These are phyloP conservation scores for Fratercula arctica DNA, from an alignment of 2,797 vertebrate genomes.

Conservation along the genomic window DNA sequence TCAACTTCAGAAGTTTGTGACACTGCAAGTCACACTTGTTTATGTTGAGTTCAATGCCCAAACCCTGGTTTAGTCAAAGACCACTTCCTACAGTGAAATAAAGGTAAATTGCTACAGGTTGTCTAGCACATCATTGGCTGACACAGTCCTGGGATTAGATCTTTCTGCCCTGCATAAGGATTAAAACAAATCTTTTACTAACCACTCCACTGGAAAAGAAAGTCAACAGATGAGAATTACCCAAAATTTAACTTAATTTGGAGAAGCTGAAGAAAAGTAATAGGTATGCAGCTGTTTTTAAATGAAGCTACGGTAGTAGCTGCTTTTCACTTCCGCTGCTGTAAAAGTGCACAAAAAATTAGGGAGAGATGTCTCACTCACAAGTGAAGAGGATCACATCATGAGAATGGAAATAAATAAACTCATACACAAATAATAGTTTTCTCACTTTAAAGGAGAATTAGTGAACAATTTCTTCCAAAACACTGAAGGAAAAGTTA, in stretches of 20 bases:
- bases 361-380: background rate
- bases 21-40: background rate
- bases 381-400: background rate
- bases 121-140: background rate
- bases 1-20: background rate
- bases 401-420: background rate
- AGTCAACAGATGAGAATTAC: background rate
- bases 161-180: background rate
- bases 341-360: background rate
- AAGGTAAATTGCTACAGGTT: background rate
- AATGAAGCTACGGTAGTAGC: background rate
- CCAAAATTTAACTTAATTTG: background rate
- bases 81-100: background rate
- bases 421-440: background rate
- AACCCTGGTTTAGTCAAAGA: background rate
- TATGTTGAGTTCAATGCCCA: background rate
- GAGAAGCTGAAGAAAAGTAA: background rate
- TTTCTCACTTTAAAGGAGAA: background rate
- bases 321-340: background rate
- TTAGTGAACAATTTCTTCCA: background rate
- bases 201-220: background rate
- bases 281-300: background rate
- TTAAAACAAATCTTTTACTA: background rate
- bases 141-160: background rate
- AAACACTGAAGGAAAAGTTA: background rate